Conservation (phyloP, 2,113 vertebrate genomes). For the Rhinichthys klamathensis region DNA sequence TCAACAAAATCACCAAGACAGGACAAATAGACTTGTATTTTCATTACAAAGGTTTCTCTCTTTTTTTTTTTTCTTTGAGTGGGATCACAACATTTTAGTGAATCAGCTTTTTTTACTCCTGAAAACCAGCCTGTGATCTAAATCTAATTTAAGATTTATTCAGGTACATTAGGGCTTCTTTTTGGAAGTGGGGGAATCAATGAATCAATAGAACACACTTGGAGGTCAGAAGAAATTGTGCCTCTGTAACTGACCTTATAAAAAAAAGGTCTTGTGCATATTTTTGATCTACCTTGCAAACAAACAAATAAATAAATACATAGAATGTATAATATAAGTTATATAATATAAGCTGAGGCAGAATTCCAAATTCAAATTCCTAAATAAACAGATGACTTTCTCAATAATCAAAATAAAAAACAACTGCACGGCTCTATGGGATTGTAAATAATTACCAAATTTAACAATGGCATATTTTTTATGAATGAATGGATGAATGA, state of each 20-base stretch:
- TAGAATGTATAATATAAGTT: neutral
- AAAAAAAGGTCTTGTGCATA: slow-evolving; percentile 38
- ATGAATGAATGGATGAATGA: neutral
- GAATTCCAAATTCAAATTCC: neutral
- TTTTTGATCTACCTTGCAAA: slow-evolving; percentile 42
- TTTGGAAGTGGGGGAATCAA: slow-evolving; percentile 45
- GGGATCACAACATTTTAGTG: slow-evolving; percentile 9
- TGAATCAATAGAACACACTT: slow-evolving; percentile 57
- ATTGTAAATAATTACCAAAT: neutral
- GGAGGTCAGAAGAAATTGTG: slow-evolving; percentile 46
- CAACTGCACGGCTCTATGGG: neutral
- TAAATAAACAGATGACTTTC: neutral
- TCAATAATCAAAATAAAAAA: neutral
- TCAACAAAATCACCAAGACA: slow-evolving; percentile 2
- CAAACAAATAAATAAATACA: neutral
- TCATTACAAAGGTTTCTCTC: neutral
- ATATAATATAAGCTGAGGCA: neutral
- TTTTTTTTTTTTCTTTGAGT: neutral
- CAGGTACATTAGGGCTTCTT: slow-evolving; percentile 36
- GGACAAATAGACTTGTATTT: neutral
- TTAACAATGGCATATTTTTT: neutral
- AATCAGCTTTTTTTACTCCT: neutral
- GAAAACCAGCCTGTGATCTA: slow-evolving; percentile 41
- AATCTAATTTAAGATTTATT: slow-evolving; percentile 57
- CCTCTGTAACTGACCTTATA: slow-evolving; percentile 51